phyloP scores from a whole-genome alignment of 2,888 invertebrate species.

The Drosophila dives region DNA sequence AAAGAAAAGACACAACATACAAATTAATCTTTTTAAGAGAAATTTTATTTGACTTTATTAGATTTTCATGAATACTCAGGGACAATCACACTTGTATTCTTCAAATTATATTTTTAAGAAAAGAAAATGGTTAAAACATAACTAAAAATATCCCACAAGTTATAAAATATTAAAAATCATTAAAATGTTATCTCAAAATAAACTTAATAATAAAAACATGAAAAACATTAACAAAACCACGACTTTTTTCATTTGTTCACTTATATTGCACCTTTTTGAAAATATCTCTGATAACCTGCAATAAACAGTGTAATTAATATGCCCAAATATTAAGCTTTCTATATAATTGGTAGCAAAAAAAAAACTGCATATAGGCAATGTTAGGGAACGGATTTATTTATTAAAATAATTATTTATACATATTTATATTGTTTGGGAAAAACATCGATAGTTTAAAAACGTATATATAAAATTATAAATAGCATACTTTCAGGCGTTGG shows the following conservation, averaged over 20 bases:
- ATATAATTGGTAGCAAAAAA: not conserved
- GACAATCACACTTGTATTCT: not conserved
- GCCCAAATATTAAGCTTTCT: not conserved
- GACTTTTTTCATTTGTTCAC: too few relatives aligned
- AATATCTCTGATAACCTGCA: not conserved
- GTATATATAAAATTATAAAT: not conserved
- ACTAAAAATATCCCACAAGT: not conserved
- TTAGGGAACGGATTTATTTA: not conserved
- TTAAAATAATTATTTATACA: not conserved
- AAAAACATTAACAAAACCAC: too few relatives aligned
- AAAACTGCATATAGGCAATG: not conserved
- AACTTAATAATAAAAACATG: too few relatives aligned
- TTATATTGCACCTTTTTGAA: not conserved
- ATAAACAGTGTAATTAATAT: not conserved
- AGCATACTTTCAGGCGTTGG: slow-evolving; percentile 19
- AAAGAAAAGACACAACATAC: not conserved
- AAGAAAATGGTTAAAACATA: slow-evolving; percentile 13
- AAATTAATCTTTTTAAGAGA: slow-evolving; percentile 1
- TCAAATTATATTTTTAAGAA: slow-evolving; percentile 25
- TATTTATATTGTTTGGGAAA: not conserved
- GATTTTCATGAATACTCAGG: not conserved
- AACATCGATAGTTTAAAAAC: too few relatives aligned
- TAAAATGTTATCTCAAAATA: too few relatives aligned
- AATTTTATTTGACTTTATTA: slow-evolving; percentile 4
- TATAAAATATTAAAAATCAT: not conserved